These are phyloP conservation scores for Delichon dasypus DNA, from an alignment of 2,797 vertebrate genomes.

Conservation along the genomic window DNA sequence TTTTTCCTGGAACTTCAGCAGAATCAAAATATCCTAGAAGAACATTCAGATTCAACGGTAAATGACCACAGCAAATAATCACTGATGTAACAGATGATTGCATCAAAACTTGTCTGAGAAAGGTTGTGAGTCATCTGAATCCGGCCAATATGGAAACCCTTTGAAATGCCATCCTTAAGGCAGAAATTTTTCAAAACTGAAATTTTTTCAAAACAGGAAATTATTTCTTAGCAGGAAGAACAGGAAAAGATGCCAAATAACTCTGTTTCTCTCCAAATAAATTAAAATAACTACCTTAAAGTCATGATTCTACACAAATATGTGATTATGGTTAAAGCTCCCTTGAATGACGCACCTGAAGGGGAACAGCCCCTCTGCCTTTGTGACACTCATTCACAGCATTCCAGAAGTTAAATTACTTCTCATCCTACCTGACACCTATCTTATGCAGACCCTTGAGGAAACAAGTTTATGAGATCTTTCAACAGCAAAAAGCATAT, in stretches of 20 bases:
- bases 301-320: background rate
- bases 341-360: background rate
- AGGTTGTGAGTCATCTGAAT: background rate
- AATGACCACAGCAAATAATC: background rate
- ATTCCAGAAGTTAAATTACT: background rate
- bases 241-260: background rate
- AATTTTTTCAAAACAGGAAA: background rate
- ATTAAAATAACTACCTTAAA: background rate
- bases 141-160: background rate
- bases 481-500: background rate
- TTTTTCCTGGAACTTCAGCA: background rate
- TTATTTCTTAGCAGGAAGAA: background rate
- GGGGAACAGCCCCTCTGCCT: background rate
- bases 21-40: background rate
- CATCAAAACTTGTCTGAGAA: background rate
- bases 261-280: background rate
- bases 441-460: background rate
- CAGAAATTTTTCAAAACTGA: background rate
- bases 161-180: background rate
- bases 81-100: background rate
- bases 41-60: background rate
- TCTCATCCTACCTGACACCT: background rate
- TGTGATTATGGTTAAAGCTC: background rate
- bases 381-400: background rate
- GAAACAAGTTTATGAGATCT: background rate